Evolutionary conservation across 1,140 invertebrate genomes (phyloP).

Genomic region (Camponotus floridanus): DNA sequence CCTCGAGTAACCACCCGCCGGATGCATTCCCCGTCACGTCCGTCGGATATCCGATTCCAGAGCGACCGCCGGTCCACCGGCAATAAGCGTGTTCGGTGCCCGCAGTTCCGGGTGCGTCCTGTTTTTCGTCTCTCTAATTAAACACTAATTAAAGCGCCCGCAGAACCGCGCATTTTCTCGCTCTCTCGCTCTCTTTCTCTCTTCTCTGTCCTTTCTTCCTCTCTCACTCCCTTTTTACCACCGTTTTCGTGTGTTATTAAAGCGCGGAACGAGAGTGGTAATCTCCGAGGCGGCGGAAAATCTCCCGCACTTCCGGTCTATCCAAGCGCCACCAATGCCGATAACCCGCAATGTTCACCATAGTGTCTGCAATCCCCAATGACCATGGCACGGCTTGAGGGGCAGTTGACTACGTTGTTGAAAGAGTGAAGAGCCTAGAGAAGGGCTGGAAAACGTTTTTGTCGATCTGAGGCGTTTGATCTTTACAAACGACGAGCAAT

Average conservation of each 20-base stretch:
- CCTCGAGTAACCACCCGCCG: background rate
- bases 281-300: slow-evolving; percentile 45
- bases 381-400: slow-evolving; percentile 24
- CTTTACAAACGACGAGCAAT: background rate
- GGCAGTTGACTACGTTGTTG: background rate
- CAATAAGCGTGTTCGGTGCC: slow-evolving; percentile 6
- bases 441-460: slow-evolving; percentile 4
- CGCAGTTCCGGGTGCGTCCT: background rate
- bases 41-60: background rate
- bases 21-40: slow-evolving; percentile 20
- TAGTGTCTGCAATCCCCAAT: slow-evolving; percentile 40
- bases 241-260: slow-evolving; percentile 59
- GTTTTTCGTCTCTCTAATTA: slow-evolving; percentile 68
- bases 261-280: slow-evolving; percentile 38
- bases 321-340: slow-evolving; percentile 66
- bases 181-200: background rate
- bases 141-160: slow-evolving; percentile 69
- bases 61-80: background rate
- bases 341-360: slow-evolving; percentile 64
- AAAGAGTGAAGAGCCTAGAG: background rate
- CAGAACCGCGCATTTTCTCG: slow-evolving; percentile 17
- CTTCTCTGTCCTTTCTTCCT: slow-evolving; percentile 21
- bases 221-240: background rate
- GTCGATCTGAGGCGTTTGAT: background rate
- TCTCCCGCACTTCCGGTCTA: slow-evolving; percentile 59